Evolutionary conservation across 1,140 invertebrate genomes (phyloP).

Genomic region (Hypsibius dujardini): DNA sequence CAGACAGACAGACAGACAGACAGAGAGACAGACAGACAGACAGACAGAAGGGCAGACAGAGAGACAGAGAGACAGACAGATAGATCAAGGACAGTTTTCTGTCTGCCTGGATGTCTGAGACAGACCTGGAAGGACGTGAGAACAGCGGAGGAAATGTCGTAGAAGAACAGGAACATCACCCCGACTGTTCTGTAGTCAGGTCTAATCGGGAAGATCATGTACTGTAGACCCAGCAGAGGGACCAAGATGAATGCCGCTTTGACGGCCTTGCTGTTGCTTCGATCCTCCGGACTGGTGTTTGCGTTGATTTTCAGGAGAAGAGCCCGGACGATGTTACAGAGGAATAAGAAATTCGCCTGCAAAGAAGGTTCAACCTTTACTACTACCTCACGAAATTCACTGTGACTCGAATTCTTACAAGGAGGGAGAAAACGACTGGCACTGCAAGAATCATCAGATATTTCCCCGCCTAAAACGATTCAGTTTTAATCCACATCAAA

Average conservation of each 20-base stretch:
- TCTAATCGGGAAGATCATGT: slow-evolving; percentile 68
- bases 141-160: slow-evolving; percentile 63
- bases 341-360: slow-evolving; percentile 61
- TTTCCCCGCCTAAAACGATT: neutral
- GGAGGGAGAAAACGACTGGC: neutral
- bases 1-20: too few relatives aligned
- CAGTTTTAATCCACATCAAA: too few relatives aligned
- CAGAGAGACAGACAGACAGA: too few relatives aligned
- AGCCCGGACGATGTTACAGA: slow-evolving; percentile 79
- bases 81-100: too few relatives aligned
- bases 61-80: too few relatives aligned
- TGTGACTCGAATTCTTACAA: neutral
- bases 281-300: slow-evolving; percentile 40
- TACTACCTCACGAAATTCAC: neutral
- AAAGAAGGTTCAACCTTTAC: slow-evolving; percentile 19
- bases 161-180: slow-evolving; percentile 42
- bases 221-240: slow-evolving; percentile 48
- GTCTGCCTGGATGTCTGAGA: too few relatives aligned
- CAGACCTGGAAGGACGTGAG: slow-evolving; percentile 76
- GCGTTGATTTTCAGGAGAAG: slow-evolving; percentile 67
- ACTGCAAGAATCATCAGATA: neutral
- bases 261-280: slow-evolving; percentile 40
- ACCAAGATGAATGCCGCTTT: slow-evolving; percentile 70
- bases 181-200: slow-evolving; percentile 46
- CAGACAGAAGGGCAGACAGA: too few relatives aligned